Conservation (phyloP, 1,140 invertebrate species). For the Nilaparvata lugens region DNA sequence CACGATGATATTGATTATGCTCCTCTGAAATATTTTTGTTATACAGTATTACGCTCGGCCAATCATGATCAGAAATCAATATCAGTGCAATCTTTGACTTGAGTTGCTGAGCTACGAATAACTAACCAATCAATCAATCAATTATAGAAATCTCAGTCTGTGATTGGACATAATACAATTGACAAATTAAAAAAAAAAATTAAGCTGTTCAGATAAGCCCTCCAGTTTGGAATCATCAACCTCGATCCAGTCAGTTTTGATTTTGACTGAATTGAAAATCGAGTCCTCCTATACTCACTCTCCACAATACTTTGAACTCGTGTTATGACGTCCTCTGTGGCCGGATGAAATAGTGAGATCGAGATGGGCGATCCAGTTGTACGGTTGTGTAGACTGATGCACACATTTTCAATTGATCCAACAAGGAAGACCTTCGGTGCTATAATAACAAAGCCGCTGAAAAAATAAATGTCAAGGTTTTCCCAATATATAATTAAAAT, state of each 20-base stretch:
- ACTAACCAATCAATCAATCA: too few species aligned
- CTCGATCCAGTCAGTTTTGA: neutral
- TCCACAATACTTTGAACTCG: neutral
- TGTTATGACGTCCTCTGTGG: neutral
- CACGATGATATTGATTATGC: too few species aligned
- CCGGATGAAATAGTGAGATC: neutral
- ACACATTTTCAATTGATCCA: constrained; percentile 4
- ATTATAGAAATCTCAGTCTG: too few species aligned
- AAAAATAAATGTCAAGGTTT: neutral
- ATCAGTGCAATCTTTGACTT: too few species aligned
- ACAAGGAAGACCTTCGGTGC: neutral
- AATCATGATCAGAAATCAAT: too few species aligned
- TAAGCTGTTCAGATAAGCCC: too few species aligned
- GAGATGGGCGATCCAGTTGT: neutral
- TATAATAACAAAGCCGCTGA: constrained; percentile 1
- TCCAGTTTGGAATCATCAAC: neutral
- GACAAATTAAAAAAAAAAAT: too few species aligned
- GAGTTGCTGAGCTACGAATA: too few species aligned
- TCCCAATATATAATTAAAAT: too few species aligned
- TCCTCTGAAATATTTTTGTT: too few species aligned
- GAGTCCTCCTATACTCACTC: neutral
- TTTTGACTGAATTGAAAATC: neutral
- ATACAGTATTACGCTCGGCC: too few species aligned
- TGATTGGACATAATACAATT: too few species aligned
- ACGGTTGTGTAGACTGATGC: constrained; percentile 4